Percentiles rank a stretch among this genome's conserved stretches.
Conservation (phyloP, 2,888 invertebrate species). For the Cremastobaeus sp. region DNA sequence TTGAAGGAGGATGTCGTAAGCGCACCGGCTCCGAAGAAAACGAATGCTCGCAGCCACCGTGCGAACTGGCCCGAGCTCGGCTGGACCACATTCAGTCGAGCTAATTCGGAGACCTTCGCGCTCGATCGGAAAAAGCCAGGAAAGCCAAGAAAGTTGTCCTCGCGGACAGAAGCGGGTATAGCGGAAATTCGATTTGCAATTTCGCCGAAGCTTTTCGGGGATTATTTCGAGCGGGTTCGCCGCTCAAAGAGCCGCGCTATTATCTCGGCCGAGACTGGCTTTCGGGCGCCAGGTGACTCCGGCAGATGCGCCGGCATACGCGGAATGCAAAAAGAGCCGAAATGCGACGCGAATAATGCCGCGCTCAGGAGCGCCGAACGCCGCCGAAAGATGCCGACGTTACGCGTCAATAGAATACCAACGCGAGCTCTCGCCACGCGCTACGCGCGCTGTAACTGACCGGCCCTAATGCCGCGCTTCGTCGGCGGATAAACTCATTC, state of each 20-base stretch:
- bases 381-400: slow-evolving; percentile 61
- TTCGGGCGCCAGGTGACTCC: slow-evolving; percentile 31
- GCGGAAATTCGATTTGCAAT: too few relatives aligned
- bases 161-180: too few relatives aligned
- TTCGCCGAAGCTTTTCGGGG: too few relatives aligned
- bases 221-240: too few relatives aligned
- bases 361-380: slow-evolving; percentile 41
- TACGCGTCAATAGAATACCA: slow-evolving; percentile 64
- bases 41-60: slow-evolving; percentile 23
- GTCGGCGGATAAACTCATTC: slow-evolving; percentile 42
- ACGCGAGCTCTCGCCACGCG: slow-evolving; percentile 57
- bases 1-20: slow-evolving; percentile 69
- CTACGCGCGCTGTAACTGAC: slow-evolving; percentile 65
- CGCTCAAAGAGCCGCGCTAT: too few relatives aligned
- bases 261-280: slow-evolving; percentile 7
- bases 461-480: slow-evolving; percentile 65
- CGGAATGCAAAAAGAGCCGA: slow-evolving; percentile 25
- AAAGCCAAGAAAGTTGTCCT: neutral
- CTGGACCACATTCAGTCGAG: slow-evolving; percentile 10
- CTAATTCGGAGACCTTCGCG: slow-evolving; percentile 27
- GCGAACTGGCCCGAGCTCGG: slow-evolving; percentile 21
- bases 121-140: too few relatives aligned
- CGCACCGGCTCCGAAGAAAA: slow-evolving; percentile 65
- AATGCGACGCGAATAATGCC: slow-evolving; percentile 40
- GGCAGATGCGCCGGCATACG: slow-evolving; percentile 24